These are phyloP conservation scores for Gobionotothen gibberifrons DNA, from an alignment of 2,797 vertebrate genomes.

Conservation along the genomic window DNA sequence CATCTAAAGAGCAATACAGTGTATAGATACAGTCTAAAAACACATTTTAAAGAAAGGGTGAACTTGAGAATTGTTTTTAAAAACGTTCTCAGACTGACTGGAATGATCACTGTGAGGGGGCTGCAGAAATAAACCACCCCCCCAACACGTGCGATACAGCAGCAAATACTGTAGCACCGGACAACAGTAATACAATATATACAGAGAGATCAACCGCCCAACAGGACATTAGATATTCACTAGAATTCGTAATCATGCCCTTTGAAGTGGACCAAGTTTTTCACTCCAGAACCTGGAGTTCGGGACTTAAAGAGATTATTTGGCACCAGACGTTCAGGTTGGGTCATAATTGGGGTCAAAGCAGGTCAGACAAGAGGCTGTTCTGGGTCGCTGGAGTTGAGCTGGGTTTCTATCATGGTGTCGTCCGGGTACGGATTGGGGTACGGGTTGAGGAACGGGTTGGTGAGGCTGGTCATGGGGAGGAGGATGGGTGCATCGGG, in stretches of 20 bases:
- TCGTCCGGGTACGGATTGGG: constrained; percentile 64
- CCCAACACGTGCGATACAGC: constrained; percentile 14
- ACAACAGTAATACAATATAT: constrained; percentile 47
- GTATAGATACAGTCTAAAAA: not conserved
- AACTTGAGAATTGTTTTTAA: constrained; percentile 5
- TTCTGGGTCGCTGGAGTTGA: constrained; percentile 59
- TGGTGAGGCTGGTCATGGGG: constrained; percentile 71
- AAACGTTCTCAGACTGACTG: constrained; percentile 29
- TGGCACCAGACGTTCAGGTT: constrained; percentile 37
- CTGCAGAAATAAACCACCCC: constrained; percentile 23
- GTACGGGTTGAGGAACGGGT: constrained; percentile 63
- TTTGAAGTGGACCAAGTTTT: constrained; percentile 10
- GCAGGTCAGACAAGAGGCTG: constrained; percentile 65
- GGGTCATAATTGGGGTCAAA: constrained; percentile 7
- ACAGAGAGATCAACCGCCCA: constrained; percentile 36
- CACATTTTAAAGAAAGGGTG: constrained; percentile 3
- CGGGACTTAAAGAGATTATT: constrained; percentile 7
- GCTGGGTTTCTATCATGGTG: constrained; percentile 62
- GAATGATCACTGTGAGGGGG: constrained; percentile 45
- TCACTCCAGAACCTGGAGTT: constrained; percentile 14
- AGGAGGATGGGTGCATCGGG: constrained; percentile 39
- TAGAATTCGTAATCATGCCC: constrained; percentile 12
- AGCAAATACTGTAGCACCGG: constrained; percentile 42
- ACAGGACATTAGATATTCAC: not conserved
- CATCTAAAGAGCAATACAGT: constrained; percentile 17